These are phyloP conservation scores for Mycetomoellerius zeteki DNA, from an alignment of 1,140 invertebrate genomes.

Conservation along the genomic window DNA sequence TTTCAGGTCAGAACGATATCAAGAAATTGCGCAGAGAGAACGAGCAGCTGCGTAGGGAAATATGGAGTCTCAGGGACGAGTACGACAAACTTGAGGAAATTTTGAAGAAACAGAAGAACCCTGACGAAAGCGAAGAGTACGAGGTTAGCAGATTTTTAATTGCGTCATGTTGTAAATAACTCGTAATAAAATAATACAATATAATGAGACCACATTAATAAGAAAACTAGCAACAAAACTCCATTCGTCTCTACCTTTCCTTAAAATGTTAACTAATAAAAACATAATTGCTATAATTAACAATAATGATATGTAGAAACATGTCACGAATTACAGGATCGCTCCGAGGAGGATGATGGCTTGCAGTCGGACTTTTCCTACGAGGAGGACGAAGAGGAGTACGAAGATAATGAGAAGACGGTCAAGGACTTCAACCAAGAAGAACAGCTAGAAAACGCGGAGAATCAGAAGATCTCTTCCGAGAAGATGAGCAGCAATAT, in stretches of 20 bases:
- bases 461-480: conserved; percentile 82
- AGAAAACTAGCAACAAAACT: not conserved
- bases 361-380: conserved; percentile 79
- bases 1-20: conserved; percentile 94
- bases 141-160: conserved; percentile 78
- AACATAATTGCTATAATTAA: not conserved
- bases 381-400: conserved; percentile 78
- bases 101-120: conserved; percentile 89
- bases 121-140: conserved; percentile 87
- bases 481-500: conserved; percentile 79
- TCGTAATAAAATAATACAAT: not conserved
- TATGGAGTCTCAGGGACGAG: conserved; percentile 95
- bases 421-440: conserved; percentile 73
- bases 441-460: conserved; percentile 82
- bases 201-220: not conserved
- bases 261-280: conserved; percentile 5
- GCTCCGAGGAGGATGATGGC: conserved; percentile 82
- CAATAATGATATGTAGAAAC: not conserved
- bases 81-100: conserved; percentile 94
- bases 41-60: conserved; percentile 94
- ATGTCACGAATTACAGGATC: conserved; percentile 82
- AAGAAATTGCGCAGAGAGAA: conserved; percentile 95
- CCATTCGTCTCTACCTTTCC: not conserved
- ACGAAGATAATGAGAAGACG: conserved; percentile 77
- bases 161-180: not conserved